Percentiles rank a stretch among this genome's conserved stretches.
Conservation (phyloP, 30 jellyfish, hydroid and myxozoan genomes). For the Turritopsis rubra region DNA sequence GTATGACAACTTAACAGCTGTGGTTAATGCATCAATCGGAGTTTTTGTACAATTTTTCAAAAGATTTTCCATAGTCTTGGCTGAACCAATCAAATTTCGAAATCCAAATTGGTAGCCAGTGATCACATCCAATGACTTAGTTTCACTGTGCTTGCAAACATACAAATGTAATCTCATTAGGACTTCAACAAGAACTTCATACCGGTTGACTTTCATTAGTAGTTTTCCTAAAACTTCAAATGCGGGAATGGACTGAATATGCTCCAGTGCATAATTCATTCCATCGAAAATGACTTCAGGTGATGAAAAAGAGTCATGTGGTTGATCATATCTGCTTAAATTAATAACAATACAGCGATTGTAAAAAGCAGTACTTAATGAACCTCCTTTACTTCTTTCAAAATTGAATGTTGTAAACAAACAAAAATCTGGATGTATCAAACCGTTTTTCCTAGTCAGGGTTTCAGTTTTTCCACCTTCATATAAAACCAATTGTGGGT, state of each 20-base stretch:
- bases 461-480: slow-evolving; percentile 15
- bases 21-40: background rate
- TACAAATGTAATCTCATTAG: background rate
- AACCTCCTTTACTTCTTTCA: background rate
- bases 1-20: background rate
- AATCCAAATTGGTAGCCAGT: background rate
- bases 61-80: background rate
- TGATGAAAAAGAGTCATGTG: background rate
- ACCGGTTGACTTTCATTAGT: background rate
- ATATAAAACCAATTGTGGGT: background rate
- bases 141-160: background rate
- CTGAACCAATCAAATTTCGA: background rate
- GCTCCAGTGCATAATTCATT: background rate
- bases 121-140: background rate
- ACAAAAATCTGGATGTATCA: slow-evolving; percentile 7
- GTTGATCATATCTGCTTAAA: background rate
- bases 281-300: background rate
- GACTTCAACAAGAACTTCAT: slow-evolving; percentile 13
- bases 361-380: slow-evolving; percentile 1
- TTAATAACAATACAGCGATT: slow-evolving; percentile 16
- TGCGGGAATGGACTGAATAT: background rate
- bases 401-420: slow-evolving; percentile 5
- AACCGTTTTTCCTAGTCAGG: background rate
- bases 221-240: background rate
- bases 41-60: background rate